Conservation (phyloP, 2,113 vertebrate genomes). For the Calonectris borealis region DNA sequence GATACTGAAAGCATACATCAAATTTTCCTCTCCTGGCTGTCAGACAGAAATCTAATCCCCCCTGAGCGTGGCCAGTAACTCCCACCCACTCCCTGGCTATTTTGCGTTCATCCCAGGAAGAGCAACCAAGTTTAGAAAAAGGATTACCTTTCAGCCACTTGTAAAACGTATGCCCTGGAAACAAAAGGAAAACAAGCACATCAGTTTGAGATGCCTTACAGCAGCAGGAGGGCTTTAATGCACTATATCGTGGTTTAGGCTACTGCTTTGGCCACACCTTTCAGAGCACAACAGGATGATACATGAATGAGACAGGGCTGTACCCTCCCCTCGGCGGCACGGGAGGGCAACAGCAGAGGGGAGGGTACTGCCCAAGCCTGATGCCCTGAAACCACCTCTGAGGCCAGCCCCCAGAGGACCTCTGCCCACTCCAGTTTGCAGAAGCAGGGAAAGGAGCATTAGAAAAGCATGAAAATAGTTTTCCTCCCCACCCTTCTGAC, state of each 20-base stretch:
- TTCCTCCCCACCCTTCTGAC: not conserved
- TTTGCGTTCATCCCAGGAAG: not conserved
- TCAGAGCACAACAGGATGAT: not conserved
- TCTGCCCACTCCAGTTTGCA: not conserved
- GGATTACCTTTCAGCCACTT: slow-evolving; percentile 89
- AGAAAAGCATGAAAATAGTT: not conserved
- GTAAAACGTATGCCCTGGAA: slow-evolving; percentile 84
- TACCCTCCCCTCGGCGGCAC: not conserved
- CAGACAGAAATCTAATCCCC: not conserved
- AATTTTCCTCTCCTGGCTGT: not conserved
- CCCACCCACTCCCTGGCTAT: not conserved
- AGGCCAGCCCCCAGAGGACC: not conserved
- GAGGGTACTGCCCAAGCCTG: not conserved
- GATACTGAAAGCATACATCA: not conserved
- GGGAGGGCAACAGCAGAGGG: not conserved
- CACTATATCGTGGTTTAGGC: not conserved
- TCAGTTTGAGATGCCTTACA: not conserved
- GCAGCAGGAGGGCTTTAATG: not conserved
- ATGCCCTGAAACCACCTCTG: not conserved
- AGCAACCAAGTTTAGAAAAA: not conserved
- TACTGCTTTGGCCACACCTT: not conserved
- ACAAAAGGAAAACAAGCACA: slow-evolving; percentile 16
- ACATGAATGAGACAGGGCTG: too few species aligned
- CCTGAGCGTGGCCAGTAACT: not conserved
- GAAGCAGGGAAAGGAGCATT: not conserved